These are phyloP conservation scores for Spisula solida DNA, from an alignment of 2,888 invertebrate species.

Conservation along the genomic window DNA sequence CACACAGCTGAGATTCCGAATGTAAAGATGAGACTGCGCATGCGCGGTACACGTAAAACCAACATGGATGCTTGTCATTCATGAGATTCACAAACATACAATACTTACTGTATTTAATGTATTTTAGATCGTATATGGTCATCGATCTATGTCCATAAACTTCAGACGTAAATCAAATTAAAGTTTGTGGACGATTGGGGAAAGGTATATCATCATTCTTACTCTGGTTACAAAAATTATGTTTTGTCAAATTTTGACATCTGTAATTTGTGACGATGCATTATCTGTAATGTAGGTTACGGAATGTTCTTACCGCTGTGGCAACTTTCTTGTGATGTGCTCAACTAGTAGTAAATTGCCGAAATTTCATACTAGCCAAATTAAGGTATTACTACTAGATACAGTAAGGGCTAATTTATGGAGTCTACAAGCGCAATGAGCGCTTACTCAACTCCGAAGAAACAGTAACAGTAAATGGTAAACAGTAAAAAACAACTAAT, in stretches of 20 bases:
- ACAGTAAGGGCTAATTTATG: too few relatives aligned
- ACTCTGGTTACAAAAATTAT: background rate
- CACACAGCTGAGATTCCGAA: constrained; percentile 49
- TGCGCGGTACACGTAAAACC: constrained; percentile 71
- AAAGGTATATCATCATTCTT: background rate
- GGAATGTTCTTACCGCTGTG: too few relatives aligned
- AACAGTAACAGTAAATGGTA: too few relatives aligned
- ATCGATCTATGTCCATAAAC: background rate
- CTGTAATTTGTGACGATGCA: constrained; percentile 7
- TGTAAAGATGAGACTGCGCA: constrained; percentile 60
- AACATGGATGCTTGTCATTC: constrained; percentile 71
- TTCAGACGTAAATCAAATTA: background rate
- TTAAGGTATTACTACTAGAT: too few relatives aligned
- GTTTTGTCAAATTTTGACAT: background rate
- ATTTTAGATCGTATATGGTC: background rate
- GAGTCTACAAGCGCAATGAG: too few relatives aligned
- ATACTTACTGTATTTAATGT: background rate
- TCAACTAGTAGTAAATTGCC: too few relatives aligned
- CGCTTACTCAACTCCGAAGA: too few relatives aligned
- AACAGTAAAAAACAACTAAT: too few relatives aligned
- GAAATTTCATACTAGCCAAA: too few relatives aligned
- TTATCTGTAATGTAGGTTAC: background rate
- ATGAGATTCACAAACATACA: constrained; percentile 40
- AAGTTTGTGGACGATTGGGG: background rate
- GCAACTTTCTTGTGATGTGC: too few relatives aligned